Evolutionary conservation across 2,888 invertebrate genomes (phyloP), one percentile per base, ranked within the genome.

Genomic region (Drosophila buzzatii): DNA sequence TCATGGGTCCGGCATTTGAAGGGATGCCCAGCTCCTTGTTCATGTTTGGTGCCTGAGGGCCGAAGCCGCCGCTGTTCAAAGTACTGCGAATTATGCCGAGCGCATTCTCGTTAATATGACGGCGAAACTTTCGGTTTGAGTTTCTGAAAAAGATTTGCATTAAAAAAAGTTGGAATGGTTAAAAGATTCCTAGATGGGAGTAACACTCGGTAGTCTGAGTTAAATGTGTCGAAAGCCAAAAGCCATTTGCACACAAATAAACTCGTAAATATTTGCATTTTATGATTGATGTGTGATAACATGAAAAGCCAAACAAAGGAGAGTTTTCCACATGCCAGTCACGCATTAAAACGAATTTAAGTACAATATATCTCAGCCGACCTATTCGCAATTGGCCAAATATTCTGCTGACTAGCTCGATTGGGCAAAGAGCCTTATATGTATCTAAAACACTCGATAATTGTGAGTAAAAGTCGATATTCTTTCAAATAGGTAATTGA

Each of bases 71-170:
- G 59, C 73, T 92, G 49, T 92, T 91, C 70, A 92, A 71, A n/a
- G 91, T 92, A 64, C 83, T 91, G 59, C 92, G 92, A 68, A 92
- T 80, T 58, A 92, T 92, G 64, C 91, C 91, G 57, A 92, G 70
- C 37, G 92, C 91, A 59, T 92, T 91, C 73, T 92, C 92, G 66
- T 89, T 91, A 63, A 92, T 90, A 68, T 92, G 91, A 39, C 92
- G 90, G 6, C 93, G 93, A 76, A 89, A 92, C 82, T 93, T 93
- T 72, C 92, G 92, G 79, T 90, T 92, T 67, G 90, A 89, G 76
- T 92, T 93, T 75, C 93, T 93, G 83, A 88, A 83, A 68, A 37
- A 56, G 14, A 67, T 27, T 23, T 10, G n/a, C 27, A 47, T 27
- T 8, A 45, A 65, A 45, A 53, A 53, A 52, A 23, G 18, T 39